These are phyloP conservation scores for Pseudorhombus dupliciocellatus DNA, from an alignment of 2,113 vertebrate genomes.

Conservation along the genomic window DNA sequence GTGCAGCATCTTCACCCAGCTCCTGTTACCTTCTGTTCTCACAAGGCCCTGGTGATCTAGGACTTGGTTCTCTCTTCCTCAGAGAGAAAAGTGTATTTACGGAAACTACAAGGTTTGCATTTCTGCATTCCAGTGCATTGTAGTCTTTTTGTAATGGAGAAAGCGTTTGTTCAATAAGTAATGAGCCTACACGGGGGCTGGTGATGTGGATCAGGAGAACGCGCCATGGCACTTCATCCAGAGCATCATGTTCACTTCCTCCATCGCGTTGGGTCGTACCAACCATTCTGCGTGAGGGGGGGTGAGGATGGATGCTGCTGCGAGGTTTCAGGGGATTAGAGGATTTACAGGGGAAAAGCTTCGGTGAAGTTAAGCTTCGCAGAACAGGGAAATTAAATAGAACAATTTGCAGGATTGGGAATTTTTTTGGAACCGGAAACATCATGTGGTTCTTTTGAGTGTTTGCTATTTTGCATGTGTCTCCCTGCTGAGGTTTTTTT, in stretches of 20 bases:
- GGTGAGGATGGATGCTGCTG: slow-evolving; percentile 54
- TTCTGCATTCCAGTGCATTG: neutral
- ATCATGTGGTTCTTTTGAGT: neutral
- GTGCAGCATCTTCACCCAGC: slow-evolving; percentile 22
- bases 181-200: slow-evolving; percentile 35
- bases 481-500: neutral
- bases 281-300: slow-evolving; percentile 50
- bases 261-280: slow-evolving; percentile 32
- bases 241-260: slow-evolving; percentile 54
- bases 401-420: slow-evolving; percentile 72
- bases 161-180: slow-evolving; percentile 54
- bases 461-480: neutral
- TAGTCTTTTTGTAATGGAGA: slow-evolving; percentile 20
- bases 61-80: neutral
- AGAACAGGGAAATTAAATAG: slow-evolving; percentile 71
- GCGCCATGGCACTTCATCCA: slow-evolving; percentile 42
- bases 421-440: slow-evolving; percentile 43
- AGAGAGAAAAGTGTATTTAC: neutral
- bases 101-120: neutral
- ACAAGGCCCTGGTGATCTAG: neutral
- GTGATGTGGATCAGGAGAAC: slow-evolving; percentile 48
- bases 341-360: slow-evolving; percentile 67
- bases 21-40: neutral
- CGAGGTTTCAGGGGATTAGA: slow-evolving; percentile 70
- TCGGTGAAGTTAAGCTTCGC: slow-evolving; percentile 72